These are phyloP conservation scores for Hedya salicella DNA, from an alignment of 2,888 invertebrate genomes.

Conservation along the genomic window DNA sequence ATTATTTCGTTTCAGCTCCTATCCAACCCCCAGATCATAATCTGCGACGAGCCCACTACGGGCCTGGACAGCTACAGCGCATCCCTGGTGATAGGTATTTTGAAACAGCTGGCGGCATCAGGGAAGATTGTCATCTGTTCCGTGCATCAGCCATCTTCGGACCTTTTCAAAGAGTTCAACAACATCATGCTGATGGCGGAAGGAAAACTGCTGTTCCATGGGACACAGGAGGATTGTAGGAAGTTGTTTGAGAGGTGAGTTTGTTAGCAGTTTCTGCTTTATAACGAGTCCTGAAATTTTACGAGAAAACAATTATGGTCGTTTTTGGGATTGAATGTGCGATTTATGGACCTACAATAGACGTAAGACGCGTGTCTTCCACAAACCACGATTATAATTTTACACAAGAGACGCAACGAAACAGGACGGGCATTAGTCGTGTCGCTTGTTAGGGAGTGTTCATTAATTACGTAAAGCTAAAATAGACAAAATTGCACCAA, in stretches of 20 bases:
- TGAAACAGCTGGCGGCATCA: conserved; percentile 85
- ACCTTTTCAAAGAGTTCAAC: conserved; percentile 92
- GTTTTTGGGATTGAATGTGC: too few species aligned
- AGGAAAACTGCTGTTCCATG: conserved; percentile 91
- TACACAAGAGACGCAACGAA: too few species aligned
- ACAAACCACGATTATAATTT: too few species aligned
- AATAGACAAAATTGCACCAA: too few species aligned
- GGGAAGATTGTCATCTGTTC: conserved; percentile 93
- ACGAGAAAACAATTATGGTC: not conserved
- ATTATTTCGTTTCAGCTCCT: conserved; percentile 85
- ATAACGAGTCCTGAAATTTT: not conserved
- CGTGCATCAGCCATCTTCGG: conserved; percentile 95
- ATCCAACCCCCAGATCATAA: conserved; percentile 93
- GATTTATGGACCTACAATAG: too few species aligned
- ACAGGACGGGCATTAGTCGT: too few species aligned
- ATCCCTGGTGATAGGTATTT: conserved; percentile 88
- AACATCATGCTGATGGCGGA: conserved; percentile 90
- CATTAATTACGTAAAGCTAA: too few species aligned
- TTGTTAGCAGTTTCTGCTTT: not conserved
- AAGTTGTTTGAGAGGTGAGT: conserved; percentile 87
- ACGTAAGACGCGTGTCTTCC: too few species aligned
- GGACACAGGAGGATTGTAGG: conserved; percentile 87
- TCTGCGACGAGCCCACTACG: conserved; percentile 97
- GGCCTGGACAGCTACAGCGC: conserved; percentile 96
- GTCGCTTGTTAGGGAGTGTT: too few species aligned